Base-by-base conservation (phyloP, 2,113 vertebrate genomes). In the Dasyornis broadbenti region DNA sequence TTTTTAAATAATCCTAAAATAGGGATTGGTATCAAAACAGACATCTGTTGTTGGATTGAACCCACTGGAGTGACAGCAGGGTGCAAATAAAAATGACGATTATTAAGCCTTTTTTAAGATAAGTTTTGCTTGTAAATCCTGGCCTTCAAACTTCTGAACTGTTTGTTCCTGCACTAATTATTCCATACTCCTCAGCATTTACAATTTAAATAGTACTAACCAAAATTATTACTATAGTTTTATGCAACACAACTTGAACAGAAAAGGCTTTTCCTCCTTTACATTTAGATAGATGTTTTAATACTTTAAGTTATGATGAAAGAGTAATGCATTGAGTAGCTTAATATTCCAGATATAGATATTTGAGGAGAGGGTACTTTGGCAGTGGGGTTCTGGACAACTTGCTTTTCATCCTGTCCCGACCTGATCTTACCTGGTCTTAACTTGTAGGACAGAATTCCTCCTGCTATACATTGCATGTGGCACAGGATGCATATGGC, bases 21-120 rank as follows among this genome's bases (percentile, higher is more conserved):
- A 73, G 50, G 17, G 3, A 83, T 28, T 45, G 47, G 57, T 94
- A 64, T 91, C n/a, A 60, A 80, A 94, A 77, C n/a, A 59, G 50
- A 72, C 90, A 86, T 83, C 82, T 94, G 85, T 45, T 93, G 73
- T 82, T 90, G 84, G 82, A 77, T 22, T 90, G 45, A 31, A 60
- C 31, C 49, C 56, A 70, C 40, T 75, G 56, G 30, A 79, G 60
- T 82, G 81, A 65, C 83, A 96, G 77, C 83, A 95, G 77, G 61
- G 15, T 89, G 23, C 26, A 86, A 95, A 94, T 83, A 94, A 79
- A 92, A 94, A 39, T 4, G 0, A 45, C 44, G 9, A n/a, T 78
- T 93, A 59, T 66, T 89, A 86, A 82, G 40, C 8, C n/a, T 84
- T 56, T 85, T 73, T 54, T 57, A 61, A 42, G 31, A 5, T 63